Base-by-base conservation (phyloP, 2,113 vertebrate species). In the Pollimyrus isidori region DNA sequence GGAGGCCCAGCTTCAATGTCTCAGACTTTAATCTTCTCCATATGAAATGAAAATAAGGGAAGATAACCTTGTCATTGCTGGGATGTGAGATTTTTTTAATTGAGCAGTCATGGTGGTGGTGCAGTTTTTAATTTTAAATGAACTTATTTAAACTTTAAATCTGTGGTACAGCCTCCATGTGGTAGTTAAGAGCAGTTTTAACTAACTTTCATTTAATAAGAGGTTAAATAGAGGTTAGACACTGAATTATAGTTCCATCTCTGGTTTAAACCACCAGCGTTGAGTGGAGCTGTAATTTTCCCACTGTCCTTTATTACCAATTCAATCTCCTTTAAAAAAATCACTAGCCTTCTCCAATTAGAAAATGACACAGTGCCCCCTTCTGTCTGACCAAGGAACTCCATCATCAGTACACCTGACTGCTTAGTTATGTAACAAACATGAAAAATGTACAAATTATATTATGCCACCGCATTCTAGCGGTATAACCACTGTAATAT, bases 331-430 rank as follows among this genome's bases (percentile, higher is more conserved):
- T 50, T 35, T 17, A 35, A 73, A 83, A 49, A 85, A 46, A 11
- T 46, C 0, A 45, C 76, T 15, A n/a, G 45, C 17, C 42, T 87
- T 19, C 21, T 46, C 23, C 69, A 69, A 21, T 58, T 58, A 89
- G 19, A 53, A 89, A 80, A 80, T 85, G 39, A 62, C 21, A 35
- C 52, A 53, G 11, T 49, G 88, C 80, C 88, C 80, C 80, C 88
- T 89, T 89, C 88, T 89, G 88, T 84, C 35, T 46, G 15, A 50
- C 80, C 6, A 13, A 19, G 42, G 69, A 42, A 82, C 30, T 86
- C 10, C 9, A 10, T 50, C 42, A 15, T 85, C 46, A 49, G 45
- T 48, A 49, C 42, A 49, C 17, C 80, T 86, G 46, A 50, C 23
- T 69, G 35, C 35, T 42, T 80, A 17, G 17, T 42, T 80, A 42